Base-by-base conservation (phyloP, 2,797 vertebrate species). In the Onychomys arenicola region DNA sequence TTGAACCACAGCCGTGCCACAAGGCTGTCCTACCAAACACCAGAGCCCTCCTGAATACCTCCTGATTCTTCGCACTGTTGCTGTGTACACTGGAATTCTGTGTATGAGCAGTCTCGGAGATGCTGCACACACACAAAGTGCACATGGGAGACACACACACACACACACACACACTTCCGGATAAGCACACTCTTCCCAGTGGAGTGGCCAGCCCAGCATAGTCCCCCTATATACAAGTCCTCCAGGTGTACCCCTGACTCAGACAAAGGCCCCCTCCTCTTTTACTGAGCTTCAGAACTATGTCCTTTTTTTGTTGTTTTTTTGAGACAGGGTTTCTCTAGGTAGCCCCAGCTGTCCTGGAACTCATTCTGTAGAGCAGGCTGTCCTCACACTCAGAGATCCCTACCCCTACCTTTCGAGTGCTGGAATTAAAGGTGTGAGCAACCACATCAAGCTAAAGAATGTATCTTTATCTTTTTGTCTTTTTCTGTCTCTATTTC, bases 151-250 rank as follows among this genome's bases (percentile, higher is more conserved):
- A 80, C n/a, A n/a, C n/a, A n/a, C n/a, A n/a, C 49, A 49, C 46
- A 49, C 81, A 71, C n/a, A 69, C 34, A 49, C 23, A 55, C 21
- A 6, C 73, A 49, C 73, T 69, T 92, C 96, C 93, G 96, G 89
- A 97, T 96, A 97, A 97, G 84, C 95, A 96, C 94, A 95, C 95
- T 97, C 96, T 98, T 98, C 98, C 98, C 97, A 98, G 95, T 65
- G 86, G 59, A 69, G 73, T 87, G 96, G 97, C 98, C 98, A 97
- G 89, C 78, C 67, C 84, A 7, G 61, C 46, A 92, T 75, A 85
- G 90, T 85, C 91, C 91, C 80, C 84, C 43, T 90, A 96, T 77
- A 75, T 9, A 21, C 59, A 75, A 63, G 16, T 34, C 46, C n/a
- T 75, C 73, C 27, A 23, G 49, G 34, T 76, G 75, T 83, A 85